These are phyloP conservation scores for Arrhamphus sclerolepis DNA, from an alignment of 2,797 vertebrate genomes.

Conservation along the genomic window DNA sequence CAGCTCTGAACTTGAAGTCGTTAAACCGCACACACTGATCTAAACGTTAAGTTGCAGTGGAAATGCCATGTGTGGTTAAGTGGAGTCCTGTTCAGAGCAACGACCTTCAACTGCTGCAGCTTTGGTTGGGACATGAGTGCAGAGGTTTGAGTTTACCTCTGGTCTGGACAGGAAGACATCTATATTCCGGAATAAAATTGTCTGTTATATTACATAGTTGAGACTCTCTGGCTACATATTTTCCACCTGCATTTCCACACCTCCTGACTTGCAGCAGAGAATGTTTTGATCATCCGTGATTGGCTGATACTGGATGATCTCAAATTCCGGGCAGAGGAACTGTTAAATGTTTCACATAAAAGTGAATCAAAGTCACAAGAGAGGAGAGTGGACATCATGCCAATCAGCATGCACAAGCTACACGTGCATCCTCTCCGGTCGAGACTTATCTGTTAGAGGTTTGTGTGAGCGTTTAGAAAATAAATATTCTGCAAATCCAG, in stretches of 20 bases:
- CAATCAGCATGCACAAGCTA: constrained; percentile 35
- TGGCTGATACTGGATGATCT: constrained; percentile 51
- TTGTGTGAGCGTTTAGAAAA: constrained; percentile 12
- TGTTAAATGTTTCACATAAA: constrained; percentile 55
- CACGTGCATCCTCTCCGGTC: neutral
- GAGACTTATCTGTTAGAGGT: constrained; percentile 7
- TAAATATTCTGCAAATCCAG: neutral
- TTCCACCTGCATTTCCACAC: constrained; percentile 20
- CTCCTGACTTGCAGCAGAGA: constrained; percentile 51
- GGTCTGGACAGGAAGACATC: no score
- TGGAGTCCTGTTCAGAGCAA: neutral
- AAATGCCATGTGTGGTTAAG: no score
- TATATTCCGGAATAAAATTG: no score
- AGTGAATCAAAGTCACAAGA: constrained; percentile 35
- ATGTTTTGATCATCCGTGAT: constrained; percentile 65
- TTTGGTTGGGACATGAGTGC: no score
- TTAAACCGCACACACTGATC: constrained; percentile 13
- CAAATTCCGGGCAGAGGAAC: constrained; percentile 66
- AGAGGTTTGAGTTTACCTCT: no score
- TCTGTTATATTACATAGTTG: no score
- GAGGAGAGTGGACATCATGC: constrained; percentile 27
- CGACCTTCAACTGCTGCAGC: constrained; percentile 23
- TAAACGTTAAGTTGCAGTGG: constrained; percentile 2
- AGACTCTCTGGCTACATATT: neutral
- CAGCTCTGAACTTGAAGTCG: constrained; percentile 21